phyloP scores from a whole-genome alignment of 2,797 vertebrate genomes.

The Denticeps clupeoides region DNA sequence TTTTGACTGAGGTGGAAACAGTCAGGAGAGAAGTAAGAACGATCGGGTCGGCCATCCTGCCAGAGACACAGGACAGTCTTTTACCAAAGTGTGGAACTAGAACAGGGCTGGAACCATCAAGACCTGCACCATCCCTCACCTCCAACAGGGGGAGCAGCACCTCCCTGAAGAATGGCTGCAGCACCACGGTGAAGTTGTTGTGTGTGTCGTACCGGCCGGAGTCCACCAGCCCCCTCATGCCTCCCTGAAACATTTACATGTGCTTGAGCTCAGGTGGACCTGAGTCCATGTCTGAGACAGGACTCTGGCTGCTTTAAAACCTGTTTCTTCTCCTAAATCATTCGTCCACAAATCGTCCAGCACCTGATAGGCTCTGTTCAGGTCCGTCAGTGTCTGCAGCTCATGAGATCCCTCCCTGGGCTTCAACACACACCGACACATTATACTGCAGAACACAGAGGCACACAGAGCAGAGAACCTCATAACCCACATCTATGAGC shows the following conservation, averaged over 20 bases:
- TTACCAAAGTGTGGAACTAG: too few species aligned
- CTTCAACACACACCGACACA: constrained; percentile 70
- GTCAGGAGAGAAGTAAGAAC: constrained; percentile 76
- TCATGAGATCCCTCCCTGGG: constrained; percentile 58
- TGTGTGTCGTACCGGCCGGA: constrained; percentile 72
- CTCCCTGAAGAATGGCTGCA: constrained; percentile 75
- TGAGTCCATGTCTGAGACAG: too few species aligned
- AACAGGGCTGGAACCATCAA: too few species aligned
- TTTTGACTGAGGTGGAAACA: constrained; percentile 80
- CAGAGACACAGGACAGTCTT: too few species aligned
- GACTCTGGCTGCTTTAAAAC: too few species aligned
- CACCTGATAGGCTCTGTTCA: constrained; percentile 76
- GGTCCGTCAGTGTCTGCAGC: constrained; percentile 46
- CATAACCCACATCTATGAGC: not conserved
- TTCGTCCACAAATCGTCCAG: too few species aligned
- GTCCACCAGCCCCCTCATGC: constrained; percentile 58
- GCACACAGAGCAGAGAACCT: not conserved
- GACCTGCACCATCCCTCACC: constrained; percentile 48
- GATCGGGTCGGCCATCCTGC: constrained; percentile 69
- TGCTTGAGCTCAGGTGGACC: too few species aligned
- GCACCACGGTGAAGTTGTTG: constrained; percentile 75
- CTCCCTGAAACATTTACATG: constrained; percentile 56
- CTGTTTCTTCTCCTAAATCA: too few species aligned
- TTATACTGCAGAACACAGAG: constrained; percentile 1
- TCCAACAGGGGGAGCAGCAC: constrained; percentile 44